These are phyloP conservation scores for Pseudococcus jackbeardsleyi DNA, from an alignment of 2,888 invertebrate genomes.

Conservation along the genomic window DNA sequence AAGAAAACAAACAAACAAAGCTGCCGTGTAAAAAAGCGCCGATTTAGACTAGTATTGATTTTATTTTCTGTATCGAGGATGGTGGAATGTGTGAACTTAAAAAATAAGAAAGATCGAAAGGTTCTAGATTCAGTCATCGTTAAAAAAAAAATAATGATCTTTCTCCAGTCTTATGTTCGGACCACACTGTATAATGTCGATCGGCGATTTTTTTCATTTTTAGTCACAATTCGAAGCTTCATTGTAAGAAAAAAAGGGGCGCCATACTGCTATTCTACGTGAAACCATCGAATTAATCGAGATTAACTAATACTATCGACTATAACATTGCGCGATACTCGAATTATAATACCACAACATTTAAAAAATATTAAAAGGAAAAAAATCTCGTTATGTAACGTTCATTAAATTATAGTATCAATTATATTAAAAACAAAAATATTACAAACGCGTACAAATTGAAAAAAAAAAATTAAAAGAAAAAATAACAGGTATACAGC, in stretches of 20 bases:
- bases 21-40: conserved; percentile 42
- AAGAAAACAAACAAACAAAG: conserved; percentile 53
- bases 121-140: conserved; percentile 47
- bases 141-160: conserved; percentile 29
- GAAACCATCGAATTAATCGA: conserved; percentile 46
- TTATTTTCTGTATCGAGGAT: neutral
- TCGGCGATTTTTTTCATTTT: conserved; percentile 51
- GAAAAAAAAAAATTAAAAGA: conserved; percentile 33
- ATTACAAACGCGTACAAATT: conserved; percentile 52
- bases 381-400: conserved; percentile 35
- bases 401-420: conserved; percentile 52
- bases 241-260: conserved; percentile 13
- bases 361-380: conserved; percentile 25
- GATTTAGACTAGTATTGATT: conserved; percentile 27
- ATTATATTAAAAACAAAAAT: conserved; percentile 57
- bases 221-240: conserved; percentile 45
- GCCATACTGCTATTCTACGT: conserved; percentile 49
- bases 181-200: conserved; percentile 19
- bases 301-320: conserved; percentile 45
- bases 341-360: conserved; percentile 30
- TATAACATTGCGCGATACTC: conserved; percentile 48
- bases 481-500: conserved; percentile 51
- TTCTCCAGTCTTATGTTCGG: conserved; percentile 43
- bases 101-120: conserved; percentile 52
- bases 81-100: conserved; percentile 45